Percentiles rank a stretch among this genome's conserved stretches.
phyloP scores from a whole-genome alignment of 2,797 vertebrate genomes.

The Protosalanx chinensis region DNA sequence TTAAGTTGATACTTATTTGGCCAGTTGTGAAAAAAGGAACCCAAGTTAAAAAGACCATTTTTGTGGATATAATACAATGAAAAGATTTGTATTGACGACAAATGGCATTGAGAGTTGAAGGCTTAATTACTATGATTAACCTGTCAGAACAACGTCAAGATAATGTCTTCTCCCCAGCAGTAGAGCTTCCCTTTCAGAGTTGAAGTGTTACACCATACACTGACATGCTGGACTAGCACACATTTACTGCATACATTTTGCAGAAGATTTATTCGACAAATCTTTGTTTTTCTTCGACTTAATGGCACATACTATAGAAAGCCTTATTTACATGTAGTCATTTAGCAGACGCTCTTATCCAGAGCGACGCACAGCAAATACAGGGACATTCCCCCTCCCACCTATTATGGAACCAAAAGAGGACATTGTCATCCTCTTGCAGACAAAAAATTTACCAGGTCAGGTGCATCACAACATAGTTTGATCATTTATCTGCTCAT shows the following conservation, averaged over 20 bases:
- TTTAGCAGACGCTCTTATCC: too few relatives aligned
- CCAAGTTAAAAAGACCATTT: neutral
- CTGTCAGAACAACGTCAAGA: constrained; percentile 47
- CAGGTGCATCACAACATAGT: too few relatives aligned
- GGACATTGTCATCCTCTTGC: too few relatives aligned
- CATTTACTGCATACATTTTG: neutral
- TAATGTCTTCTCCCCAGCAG: constrained; percentile 28
- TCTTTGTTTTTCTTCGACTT: neutral
- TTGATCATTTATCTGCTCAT: too few relatives aligned
- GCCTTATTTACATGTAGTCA: too few relatives aligned
- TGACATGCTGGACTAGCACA: neutral
- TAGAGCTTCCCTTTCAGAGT: constrained; percentile 7
- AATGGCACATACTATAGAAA: neutral
- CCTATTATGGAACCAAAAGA: too few relatives aligned
- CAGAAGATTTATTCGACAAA: neutral
- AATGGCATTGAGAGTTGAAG: constrained; percentile 39
- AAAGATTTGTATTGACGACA: neutral
- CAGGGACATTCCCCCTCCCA: too few relatives aligned
- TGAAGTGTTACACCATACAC: neutral
- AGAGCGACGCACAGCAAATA: too few relatives aligned
- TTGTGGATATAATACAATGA: constrained; percentile 3
- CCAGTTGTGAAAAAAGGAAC: neutral
- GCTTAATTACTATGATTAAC: constrained; percentile 65
- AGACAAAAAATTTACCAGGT: too few relatives aligned
- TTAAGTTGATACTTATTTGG: neutral